Evolutionary conservation across 2,113 vertebrate genomes (phyloP).

Genomic region (Suricata suricatta): DNA sequence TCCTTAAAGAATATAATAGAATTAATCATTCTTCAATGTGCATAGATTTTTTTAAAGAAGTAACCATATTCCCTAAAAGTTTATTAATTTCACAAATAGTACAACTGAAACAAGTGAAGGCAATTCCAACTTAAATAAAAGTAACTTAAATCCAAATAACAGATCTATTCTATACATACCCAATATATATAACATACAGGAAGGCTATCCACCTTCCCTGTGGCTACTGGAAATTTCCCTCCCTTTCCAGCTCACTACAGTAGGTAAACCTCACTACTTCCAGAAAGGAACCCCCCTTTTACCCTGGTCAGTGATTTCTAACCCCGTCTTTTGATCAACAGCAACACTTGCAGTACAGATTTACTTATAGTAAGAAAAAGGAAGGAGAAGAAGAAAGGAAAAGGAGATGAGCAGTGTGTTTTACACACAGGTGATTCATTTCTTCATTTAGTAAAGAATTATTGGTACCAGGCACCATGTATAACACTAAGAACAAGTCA

Average conservation of each 20-base stretch:
- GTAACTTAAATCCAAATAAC: not conserved
- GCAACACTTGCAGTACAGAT: not conserved
- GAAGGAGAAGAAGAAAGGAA: not conserved
- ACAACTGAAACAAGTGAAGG: not conserved
- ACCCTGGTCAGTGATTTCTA: not conserved
- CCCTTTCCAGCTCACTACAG: not conserved
- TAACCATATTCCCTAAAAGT: not conserved
- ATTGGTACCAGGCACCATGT: not conserved
- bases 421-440: not conserved
- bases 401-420: not conserved
- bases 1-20: not conserved
- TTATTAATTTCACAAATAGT: not conserved
- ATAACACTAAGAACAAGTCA: not conserved
- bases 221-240: not conserved
- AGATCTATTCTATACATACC: not conserved
- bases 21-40: not conserved
- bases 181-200: not conserved
- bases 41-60: not conserved
- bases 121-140: not conserved
- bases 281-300: not conserved
- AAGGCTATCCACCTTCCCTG: not conserved
- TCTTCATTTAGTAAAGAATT: not conserved
- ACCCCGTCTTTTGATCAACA: not conserved
- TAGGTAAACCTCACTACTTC: not conserved
- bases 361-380: not conserved